A percentile compares a stretch with the other conserved stretches of the same genome.
phyloP scores from a whole-genome alignment of 2,113 vertebrate species.

The Prinia subflava region DNA sequence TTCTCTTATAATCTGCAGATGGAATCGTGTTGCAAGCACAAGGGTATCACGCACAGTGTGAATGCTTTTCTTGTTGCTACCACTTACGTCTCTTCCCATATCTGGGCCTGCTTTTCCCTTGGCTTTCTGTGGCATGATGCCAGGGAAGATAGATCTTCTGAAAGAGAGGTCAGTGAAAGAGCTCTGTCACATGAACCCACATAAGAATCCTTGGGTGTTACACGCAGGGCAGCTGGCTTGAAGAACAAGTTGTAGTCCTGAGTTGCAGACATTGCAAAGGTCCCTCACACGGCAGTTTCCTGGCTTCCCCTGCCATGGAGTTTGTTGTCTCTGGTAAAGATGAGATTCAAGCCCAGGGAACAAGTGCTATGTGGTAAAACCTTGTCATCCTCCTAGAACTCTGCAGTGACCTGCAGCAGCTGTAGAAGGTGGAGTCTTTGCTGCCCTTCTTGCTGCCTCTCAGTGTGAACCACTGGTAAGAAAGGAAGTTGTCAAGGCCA shows the following conservation, averaged over 20 bases:
- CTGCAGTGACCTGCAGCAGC: not conserved
- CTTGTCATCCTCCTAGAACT: not conserved
- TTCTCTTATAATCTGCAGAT: not conserved
- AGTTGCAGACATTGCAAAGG: rapidly evolving
- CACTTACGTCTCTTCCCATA: not conserved
- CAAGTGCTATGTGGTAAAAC: not conserved
- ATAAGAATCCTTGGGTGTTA: not conserved
- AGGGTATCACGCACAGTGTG: not conserved
- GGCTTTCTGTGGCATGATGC: not conserved
- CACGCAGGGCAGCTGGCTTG: not conserved
- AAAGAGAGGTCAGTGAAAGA: not conserved
- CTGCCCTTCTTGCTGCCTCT: not conserved
- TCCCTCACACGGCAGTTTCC: not conserved
- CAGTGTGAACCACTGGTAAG: not conserved
- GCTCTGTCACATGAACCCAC: not conserved
- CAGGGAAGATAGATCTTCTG: not conserved
- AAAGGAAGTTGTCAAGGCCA: not conserved
- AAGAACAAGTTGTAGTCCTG: not conserved
- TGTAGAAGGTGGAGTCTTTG: not conserved
- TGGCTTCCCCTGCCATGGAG: not conserved
- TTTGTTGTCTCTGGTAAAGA: not conserved
- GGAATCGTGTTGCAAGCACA: not conserved
- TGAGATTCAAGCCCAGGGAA: not conserved
- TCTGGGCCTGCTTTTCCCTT: not conserved
- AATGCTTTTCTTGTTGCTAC: not conserved